Evolutionary conservation across 92 coral and sea anemone species (phyloP).

Genomic region (Hydrozoanthus gracilis): DNA sequence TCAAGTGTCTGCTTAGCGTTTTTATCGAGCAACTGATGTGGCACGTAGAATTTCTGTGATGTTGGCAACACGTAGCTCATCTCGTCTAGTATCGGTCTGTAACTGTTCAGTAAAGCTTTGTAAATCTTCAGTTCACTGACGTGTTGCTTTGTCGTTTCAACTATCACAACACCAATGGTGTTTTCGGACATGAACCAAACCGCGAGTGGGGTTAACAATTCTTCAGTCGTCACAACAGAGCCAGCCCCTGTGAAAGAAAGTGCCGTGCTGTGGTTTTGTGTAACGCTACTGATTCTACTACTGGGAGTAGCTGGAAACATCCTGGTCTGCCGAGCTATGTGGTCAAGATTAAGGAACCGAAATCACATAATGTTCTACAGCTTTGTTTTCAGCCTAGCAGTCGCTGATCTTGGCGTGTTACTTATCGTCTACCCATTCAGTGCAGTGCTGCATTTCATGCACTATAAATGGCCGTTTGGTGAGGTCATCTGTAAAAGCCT

Average conservation of each 20-base stretch:
- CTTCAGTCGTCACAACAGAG: background rate
- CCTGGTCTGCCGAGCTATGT: conserved; percentile 28
- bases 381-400: conserved; percentile 44
- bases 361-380: conserved; percentile 1
- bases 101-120: too few species aligned
- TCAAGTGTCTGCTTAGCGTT: background rate
- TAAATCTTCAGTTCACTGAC: too few species aligned
- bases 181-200: too few species aligned
- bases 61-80: background rate
- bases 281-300: conserved; percentile 5
- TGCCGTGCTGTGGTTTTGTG: conserved; percentile 13
- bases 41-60: background rate
- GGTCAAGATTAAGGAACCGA: background rate
- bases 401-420: conserved; percentile 63
- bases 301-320: conserved; percentile 29
- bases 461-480: conserved; percentile 57
- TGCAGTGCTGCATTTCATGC: conserved; percentile 29
- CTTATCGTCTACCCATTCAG: conserved; percentile 12
- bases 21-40: background rate
- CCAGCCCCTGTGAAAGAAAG: too few species aligned
- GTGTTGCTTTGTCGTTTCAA: too few species aligned
- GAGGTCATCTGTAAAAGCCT: conserved; percentile 39
- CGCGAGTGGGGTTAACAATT: background rate
- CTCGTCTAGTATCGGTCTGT: background rate
- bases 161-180: too few species aligned